Base-by-base conservation (phyloP, 2,113 vertebrate genomes). In the Oxyruncus cristatus region DNA sequence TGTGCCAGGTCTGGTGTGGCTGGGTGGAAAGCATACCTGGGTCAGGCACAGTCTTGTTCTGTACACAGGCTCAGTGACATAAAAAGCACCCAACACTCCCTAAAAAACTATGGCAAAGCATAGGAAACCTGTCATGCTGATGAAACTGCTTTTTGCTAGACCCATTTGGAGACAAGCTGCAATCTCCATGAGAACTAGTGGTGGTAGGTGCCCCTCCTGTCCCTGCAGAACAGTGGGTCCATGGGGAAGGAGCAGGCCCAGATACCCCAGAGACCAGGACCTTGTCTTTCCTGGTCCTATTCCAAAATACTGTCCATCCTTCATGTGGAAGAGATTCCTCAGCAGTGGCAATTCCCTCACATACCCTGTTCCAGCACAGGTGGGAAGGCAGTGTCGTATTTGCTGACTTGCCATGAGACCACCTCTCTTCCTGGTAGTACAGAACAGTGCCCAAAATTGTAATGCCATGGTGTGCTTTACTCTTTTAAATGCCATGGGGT, bases 1-100 rank as follows among this genome's bases (percentile, higher is more conserved):
- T 49, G 30, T 63, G 49, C 56, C 59, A 74, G 49, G 7, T 65
- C 44, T 62, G 62, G 44, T 41, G 41, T 9, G 22, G 52, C 24
- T 41, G 61, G 52, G 44, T 72, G 61, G 35, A 49, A 90, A 73
- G 17, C 23, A 47, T 3, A 30, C 49, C n/a, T 44, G 61, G 47
- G 52, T n/a, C 35, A 87, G 68, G 53, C 30, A 82, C 44, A 44
- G 27, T 50, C 67, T 47, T 66, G 4, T 49, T 76, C 33, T 65
- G n/a, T n/a, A 28, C 4, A 1, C 5, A 24, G 63, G 22, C 24
- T 70, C 46, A 41, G 80, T 0, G 1, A 18, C 66, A 67, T 46
- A 27, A 68, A 47, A 78, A 61, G 32, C 37, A 23, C 8, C 59
- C 61, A 61, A n/a, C 14, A 4, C 26, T 65, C 44, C 44, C 41